These are phyloP conservation scores for Tenrec ecaudatus DNA, from an alignment of 2,113 vertebrate genomes.

Conservation along the genomic window DNA sequence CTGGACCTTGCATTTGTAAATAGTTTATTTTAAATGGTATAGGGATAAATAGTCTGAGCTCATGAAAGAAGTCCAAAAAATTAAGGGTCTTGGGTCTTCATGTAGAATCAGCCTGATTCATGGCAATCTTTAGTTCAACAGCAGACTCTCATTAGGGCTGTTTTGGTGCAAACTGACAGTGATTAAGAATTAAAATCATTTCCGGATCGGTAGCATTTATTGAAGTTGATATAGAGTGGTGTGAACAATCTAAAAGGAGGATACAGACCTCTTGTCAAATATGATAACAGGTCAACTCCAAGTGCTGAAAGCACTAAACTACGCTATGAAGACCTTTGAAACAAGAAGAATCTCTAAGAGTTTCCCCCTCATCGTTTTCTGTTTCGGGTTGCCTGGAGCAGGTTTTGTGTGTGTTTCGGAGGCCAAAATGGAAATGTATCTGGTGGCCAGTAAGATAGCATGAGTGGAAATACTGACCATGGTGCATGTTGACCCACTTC, in stretches of 20 bases:
- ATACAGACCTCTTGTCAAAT: not conserved
- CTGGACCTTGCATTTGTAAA: not conserved
- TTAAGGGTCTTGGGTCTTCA: not conserved
- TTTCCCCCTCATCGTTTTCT: not conserved
- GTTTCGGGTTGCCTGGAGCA: not conserved
- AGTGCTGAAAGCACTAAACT: not conserved
- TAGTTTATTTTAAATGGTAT: not conserved
- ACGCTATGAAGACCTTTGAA: slow-evolving; percentile 37
- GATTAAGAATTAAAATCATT: slow-evolving; percentile 12
- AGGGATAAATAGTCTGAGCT: not conserved
- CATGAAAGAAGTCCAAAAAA: not conserved
- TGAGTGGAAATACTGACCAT: not conserved
- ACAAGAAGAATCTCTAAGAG: not conserved
- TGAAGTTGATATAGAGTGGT: not conserved
- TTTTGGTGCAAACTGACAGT: not conserved
- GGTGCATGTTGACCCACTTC: not conserved
- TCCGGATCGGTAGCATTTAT: not conserved
- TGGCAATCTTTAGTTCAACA: not conserved
- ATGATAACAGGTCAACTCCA: not conserved
- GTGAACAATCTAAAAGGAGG: not conserved
- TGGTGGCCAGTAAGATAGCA: slow-evolving; percentile 19
- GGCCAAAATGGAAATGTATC: slow-evolving; percentile 24
- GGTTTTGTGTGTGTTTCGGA: not conserved
- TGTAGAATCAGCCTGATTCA: not conserved
- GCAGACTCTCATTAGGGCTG: not conserved